Percentiles rank a stretch among this genome's conserved stretches.
Conservation (phyloP, 2,113 vertebrate species). For the Butorides virescens region DNA sequence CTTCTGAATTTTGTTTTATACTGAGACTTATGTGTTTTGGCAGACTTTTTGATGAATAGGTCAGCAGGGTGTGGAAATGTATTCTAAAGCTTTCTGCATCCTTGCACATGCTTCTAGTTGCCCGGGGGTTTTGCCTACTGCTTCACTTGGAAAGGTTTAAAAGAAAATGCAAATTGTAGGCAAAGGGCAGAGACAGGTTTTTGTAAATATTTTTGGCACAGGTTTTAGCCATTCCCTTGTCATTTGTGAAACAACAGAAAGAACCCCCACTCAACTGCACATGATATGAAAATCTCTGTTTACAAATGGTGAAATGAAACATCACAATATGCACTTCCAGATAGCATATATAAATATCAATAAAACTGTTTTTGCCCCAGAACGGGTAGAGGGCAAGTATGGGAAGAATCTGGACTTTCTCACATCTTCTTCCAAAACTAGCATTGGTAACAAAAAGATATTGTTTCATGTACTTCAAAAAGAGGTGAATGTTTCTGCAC, state of each 20-base stretch:
- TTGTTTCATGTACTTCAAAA: constrained; percentile 1
- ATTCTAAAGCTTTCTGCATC: constrained; percentile 57
- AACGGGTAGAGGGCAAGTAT: background rate
- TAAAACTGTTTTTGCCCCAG: constrained; percentile 5
- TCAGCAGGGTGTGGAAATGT: constrained; percentile 65
- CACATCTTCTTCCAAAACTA: constrained; percentile 11
- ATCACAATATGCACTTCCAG: background rate
- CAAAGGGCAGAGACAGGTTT: background rate
- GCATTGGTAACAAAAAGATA: background rate
- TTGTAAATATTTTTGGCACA: background rate
- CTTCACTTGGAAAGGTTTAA: constrained; percentile 47
- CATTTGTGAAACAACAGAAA: background rate
- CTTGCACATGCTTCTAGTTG: constrained; percentile 57
- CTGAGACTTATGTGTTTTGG: background rate
- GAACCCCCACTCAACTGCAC: background rate
- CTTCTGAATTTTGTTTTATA: constrained; percentile 24
- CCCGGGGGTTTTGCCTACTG: background rate
- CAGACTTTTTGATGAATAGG: constrained; percentile 48
- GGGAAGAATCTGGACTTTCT: constrained; percentile 7
- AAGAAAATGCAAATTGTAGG: constrained; percentile 34
- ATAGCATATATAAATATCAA: background rate
- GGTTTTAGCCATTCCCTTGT: constrained; percentile 2
- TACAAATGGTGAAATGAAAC: background rate
- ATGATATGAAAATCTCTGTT: background rate
- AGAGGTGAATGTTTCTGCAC: background rate